Evolutionary conservation across 2,113 vertebrate genomes (phyloP).

Genomic region (Peromyscus leucopus): DNA sequence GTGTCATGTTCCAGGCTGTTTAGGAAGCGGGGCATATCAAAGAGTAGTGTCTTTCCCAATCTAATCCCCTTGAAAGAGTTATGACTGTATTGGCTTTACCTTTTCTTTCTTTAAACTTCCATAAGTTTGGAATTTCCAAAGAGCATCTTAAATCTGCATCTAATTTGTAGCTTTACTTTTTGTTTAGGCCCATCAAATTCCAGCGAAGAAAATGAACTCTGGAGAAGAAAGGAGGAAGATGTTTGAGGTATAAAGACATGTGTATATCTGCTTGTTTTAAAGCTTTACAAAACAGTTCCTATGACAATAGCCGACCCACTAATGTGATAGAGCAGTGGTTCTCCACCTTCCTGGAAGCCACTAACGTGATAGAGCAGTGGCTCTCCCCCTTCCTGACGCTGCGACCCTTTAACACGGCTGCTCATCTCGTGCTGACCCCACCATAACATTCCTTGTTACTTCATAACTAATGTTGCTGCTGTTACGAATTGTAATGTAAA

Average conservation of each 20-base stretch:
- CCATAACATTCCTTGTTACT: neutral
- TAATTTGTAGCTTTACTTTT: conserved; percentile 92
- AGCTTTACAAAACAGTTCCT: conserved; percentile 69
- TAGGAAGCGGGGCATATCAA: conserved; percentile 31
- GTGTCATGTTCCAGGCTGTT: neutral
- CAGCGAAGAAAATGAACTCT: conserved; percentile 92
- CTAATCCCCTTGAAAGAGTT: neutral
- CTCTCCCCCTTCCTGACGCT: neutral
- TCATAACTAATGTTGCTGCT: neutral
- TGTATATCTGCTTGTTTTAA: conserved; percentile 78
- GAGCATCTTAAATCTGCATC: conserved; percentile 63
- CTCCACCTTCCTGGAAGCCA: neutral
- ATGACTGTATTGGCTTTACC: neutral
- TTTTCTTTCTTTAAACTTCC: conserved; percentile 56
- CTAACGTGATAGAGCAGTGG: too few relatives aligned
- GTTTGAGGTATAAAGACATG: conserved; percentile 91
- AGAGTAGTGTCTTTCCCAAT: neutral
- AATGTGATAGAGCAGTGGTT: neutral
- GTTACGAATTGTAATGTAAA: neutral
- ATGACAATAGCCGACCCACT: conserved; percentile 31
- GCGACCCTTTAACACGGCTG: neutral
- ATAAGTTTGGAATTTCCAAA: conserved; percentile 39
- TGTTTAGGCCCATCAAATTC: conserved; percentile 90
- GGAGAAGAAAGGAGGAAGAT: conserved; percentile 94
- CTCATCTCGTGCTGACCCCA: neutral